Evolutionary conservation across 2,113 vertebrate genomes (phyloP).

Genomic region (Oncorhynchus nerka): DNA sequence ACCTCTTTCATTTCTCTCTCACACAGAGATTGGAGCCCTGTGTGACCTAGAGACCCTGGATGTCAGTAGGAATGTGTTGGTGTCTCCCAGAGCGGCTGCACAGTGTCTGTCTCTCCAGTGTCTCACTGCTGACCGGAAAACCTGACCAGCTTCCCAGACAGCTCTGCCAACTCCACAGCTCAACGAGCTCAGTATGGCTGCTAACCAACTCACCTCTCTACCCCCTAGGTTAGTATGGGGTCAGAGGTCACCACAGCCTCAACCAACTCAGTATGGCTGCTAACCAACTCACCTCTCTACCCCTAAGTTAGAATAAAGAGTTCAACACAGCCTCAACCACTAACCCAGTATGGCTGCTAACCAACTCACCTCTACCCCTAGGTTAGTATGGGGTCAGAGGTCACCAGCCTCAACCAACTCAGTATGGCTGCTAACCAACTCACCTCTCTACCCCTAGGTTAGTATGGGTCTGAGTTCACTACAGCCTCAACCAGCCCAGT

Average conservation of each 20-base stretch:
- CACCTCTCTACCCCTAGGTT: too few relatives aligned
- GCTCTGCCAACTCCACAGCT: conserved; percentile 92
- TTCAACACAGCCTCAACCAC: conserved; percentile 80
- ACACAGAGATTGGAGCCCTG: conserved; percentile 89
- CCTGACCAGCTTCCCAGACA: conserved; percentile 87
- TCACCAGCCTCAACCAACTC: too few relatives aligned
- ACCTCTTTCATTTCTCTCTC: conserved; percentile 23
- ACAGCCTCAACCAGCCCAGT: conserved; percentile 93
- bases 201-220: conserved; percentile 87
- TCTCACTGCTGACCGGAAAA: conserved; percentile 89
- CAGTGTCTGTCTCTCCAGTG: conserved; percentile 92
- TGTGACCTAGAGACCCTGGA: conserved; percentile 92
- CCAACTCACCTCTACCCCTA: conserved; percentile 85
- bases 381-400: conserved; percentile 69
- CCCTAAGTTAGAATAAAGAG: too few relatives aligned
- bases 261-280: too few relatives aligned
- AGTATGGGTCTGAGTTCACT: conserved; percentile 17
- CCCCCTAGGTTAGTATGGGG: conserved; percentile 82
- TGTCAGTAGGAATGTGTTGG: conserved; percentile 88
- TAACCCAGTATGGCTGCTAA: conserved; percentile 96
- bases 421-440: too few relatives aligned
- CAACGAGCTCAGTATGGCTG: conserved; percentile 95
- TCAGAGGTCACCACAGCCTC: too few relatives aligned
- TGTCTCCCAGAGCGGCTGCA: conserved; percentile 86
- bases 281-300: too few relatives aligned